Conservation (phyloP, 1,140 invertebrate genomes). For the Stegodyphus mimosarum region DNA sequence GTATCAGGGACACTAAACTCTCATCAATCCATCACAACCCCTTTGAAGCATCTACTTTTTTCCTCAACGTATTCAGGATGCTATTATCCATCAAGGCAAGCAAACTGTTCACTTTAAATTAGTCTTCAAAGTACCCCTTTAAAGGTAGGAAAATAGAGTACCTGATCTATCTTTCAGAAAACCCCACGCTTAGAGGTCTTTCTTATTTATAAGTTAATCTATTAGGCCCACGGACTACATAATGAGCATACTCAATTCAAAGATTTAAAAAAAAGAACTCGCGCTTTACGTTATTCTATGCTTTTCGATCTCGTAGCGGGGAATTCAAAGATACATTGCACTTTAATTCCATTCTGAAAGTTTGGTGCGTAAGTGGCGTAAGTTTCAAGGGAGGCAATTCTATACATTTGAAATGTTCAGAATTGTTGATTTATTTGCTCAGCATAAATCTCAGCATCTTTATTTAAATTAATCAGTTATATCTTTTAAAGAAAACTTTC, state of each 20-base stretch:
- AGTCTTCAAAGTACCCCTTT: constrained; percentile 27
- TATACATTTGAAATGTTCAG: too few species aligned
- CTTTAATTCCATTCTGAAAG: constrained; percentile 25
- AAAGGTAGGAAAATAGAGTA: constrained; percentile 5
- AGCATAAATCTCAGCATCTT: too few species aligned
- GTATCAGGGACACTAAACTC: constrained; percentile 11
- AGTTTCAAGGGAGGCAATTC: background rate
- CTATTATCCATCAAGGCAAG: constrained; percentile 33
- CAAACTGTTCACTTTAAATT: constrained; percentile 17
- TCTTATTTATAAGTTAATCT: constrained; percentile 50
- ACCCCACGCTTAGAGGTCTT: constrained; percentile 4
- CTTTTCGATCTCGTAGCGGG: background rate
- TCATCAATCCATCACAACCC: constrained; percentile 15
- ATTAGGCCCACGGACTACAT: background rate
- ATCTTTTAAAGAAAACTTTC: too few species aligned
- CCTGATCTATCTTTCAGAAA: constrained; percentile 16
- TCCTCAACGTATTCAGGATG: background rate
- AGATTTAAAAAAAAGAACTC: too few species aligned
- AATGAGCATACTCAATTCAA: too few species aligned
- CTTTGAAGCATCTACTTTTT: background rate
- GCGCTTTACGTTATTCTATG: too few species aligned
- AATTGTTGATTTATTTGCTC: too few species aligned
- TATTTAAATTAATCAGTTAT: too few species aligned
- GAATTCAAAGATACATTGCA: constrained; percentile 2
- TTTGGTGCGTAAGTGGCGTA: background rate